Conservation (phyloP, 2,113 vertebrate genomes). For the Hemichromis elongatus region DNA sequence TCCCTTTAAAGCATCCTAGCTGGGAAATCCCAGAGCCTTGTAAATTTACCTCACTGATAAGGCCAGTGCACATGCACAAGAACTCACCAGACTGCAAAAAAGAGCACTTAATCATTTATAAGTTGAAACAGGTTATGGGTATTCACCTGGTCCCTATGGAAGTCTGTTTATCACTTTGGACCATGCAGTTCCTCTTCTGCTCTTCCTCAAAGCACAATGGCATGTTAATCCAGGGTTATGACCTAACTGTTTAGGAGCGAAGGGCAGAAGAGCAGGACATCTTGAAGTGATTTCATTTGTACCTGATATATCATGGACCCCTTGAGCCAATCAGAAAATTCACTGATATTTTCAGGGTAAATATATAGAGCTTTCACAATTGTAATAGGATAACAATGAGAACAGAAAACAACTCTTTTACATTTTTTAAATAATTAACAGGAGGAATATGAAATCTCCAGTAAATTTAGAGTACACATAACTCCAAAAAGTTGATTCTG, state of each 20-base stretch:
- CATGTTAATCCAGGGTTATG: conserved; percentile 22
- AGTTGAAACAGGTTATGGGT: conserved; percentile 18
- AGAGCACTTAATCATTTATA: not conserved
- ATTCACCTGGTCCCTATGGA: conserved; percentile 16
- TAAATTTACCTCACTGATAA: conserved; percentile 36
- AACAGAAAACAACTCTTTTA: not conserved
- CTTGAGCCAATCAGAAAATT: not conserved
- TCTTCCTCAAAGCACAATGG: conserved; percentile 2
- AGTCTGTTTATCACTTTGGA: conserved; percentile 6
- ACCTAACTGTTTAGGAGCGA: not conserved
- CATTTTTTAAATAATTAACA: not conserved
- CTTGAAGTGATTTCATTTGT: not conserved
- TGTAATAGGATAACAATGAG: not conserved
- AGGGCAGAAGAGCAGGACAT: not conserved
- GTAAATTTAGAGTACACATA: not conserved
- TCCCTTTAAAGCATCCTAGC: conserved; percentile 1
- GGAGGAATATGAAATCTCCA: not conserved
- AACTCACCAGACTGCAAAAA: not conserved
- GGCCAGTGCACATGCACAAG: not conserved
- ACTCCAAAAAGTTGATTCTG: not conserved
- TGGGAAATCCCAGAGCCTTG: not conserved
- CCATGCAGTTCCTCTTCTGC: conserved; percentile 9
- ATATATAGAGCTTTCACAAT: not conserved
- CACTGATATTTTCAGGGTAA: not conserved
- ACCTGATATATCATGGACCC: not conserved